Conservation (phyloP, 2,113 vertebrate species). For the Calidris pygmaea region DNA sequence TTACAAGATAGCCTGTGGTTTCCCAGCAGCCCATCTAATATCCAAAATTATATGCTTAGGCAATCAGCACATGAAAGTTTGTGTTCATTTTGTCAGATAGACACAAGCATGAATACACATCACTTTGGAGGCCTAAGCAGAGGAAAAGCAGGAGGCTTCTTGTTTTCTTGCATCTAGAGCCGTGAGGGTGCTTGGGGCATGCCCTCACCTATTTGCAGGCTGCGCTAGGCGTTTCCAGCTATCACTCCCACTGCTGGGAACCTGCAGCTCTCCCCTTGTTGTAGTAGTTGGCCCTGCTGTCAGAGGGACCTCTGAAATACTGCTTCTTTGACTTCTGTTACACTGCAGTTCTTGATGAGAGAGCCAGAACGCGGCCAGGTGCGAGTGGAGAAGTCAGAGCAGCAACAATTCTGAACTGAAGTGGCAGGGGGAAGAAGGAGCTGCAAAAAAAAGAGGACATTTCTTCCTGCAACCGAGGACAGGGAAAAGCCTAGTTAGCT, state of each 20-base stretch:
- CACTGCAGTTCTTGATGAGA: fast-evolving
- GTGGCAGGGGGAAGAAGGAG: fast-evolving
- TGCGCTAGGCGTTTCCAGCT: neutral
- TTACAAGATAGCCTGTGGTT: slow-evolving; percentile 23
- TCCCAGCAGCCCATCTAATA: slow-evolving; percentile 49
- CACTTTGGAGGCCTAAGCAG: neutral
- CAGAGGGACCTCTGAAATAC: neutral
- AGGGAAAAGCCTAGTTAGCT: neutral
- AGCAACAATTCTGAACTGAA: neutral
- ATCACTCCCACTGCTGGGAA: neutral
- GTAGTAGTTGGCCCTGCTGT: neutral
- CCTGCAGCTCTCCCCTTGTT: neutral
- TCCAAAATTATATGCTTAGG: slow-evolving; percentile 19
- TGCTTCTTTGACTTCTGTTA: neutral
- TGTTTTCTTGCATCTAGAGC: neutral
- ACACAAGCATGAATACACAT: neutral
- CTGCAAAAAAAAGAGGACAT: neutral
- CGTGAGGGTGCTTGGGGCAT: fast-evolving
- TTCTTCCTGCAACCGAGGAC: neutral
- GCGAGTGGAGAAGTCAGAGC: neutral
- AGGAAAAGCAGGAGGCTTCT: neutral
- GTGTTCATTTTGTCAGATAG: neutral
- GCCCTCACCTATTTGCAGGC: neutral
- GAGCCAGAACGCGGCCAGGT: neutral
- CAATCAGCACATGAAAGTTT: neutral